Percentiles rank a stretch among this genome's conserved stretches.
phyloP scores from a whole-genome alignment of 2,888 invertebrate genomes.

The Athalia circularis region DNA sequence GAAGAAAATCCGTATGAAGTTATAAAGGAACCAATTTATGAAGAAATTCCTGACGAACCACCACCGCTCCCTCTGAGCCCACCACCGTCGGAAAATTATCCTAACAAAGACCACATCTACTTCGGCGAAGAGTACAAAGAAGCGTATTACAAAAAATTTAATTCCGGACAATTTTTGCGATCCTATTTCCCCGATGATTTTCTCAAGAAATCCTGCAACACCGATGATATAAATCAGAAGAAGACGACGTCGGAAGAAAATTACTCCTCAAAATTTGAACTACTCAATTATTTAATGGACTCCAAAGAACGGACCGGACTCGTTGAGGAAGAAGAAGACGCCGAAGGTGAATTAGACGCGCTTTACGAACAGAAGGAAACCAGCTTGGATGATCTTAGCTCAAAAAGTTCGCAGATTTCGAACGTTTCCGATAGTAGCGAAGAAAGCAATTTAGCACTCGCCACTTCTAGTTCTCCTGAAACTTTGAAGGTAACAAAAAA shows the following conservation, averaged over 20 bases:
- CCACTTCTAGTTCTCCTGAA: constrained; percentile 68
- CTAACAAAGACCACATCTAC: constrained; percentile 81
- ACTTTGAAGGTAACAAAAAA: constrained; percentile 63
- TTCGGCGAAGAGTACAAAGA: constrained; percentile 69
- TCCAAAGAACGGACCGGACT: constrained; percentile 79
- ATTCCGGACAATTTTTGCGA: constrained; percentile 62
- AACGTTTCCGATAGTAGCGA: constrained; percentile 91
- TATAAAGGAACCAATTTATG: constrained; percentile 86
- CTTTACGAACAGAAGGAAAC: constrained; percentile 75
- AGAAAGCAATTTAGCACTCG: constrained; percentile 82
- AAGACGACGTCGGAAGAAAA: constrained; percentile 73
- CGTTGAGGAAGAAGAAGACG: constrained; percentile 75
- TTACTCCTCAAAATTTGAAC: constrained; percentile 86
- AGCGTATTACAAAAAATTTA: constrained; percentile 62
- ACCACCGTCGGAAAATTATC: constrained; percentile 82
- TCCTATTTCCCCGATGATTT: constrained; percentile 65
- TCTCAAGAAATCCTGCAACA: constrained; percentile 60
- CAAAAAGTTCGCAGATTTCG: constrained; percentile 85
- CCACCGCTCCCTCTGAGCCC: constrained; percentile 87
- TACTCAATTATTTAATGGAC: constrained; percentile 91
- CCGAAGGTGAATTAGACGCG: constrained; percentile 76
- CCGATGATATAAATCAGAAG: constrained; percentile 13
- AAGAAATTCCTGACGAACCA: constrained; percentile 69
- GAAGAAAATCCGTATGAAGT: constrained; percentile 74
- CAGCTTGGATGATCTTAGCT: constrained; percentile 77